A percentile compares a stretch with the other conserved stretches of the same genome.
Conservation (phyloP, 1,140 invertebrate species). For the Nephotettix cincticeps region DNA sequence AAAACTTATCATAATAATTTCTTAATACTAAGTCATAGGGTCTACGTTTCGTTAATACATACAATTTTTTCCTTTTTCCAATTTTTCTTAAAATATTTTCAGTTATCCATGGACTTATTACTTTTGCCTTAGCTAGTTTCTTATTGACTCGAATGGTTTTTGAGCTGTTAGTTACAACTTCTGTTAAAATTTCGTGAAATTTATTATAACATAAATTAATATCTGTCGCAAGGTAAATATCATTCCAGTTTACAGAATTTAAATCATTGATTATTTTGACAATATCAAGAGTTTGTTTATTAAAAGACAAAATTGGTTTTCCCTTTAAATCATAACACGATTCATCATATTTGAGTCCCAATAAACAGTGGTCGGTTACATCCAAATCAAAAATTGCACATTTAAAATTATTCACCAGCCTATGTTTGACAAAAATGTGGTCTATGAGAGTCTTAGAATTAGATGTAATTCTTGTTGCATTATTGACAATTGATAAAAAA, state of each 20-base stretch:
- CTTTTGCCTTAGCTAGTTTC: slow-evolving; percentile 5
- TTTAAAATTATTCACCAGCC: background rate
- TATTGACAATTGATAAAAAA: background rate
- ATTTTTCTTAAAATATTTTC: background rate
- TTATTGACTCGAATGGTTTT: background rate
- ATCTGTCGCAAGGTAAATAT: too few relatives aligned
- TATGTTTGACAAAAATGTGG: background rate
- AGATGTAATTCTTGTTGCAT: background rate
- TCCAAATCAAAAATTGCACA: background rate
- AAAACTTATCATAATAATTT: background rate
- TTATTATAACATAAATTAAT: too few relatives aligned
- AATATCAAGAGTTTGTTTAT: background rate
- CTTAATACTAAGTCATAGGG: slow-evolving; percentile 7
- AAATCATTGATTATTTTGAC: background rate
- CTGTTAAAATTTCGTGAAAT: too few relatives aligned
- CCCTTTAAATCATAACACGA: background rate
- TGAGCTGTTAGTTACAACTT: background rate
- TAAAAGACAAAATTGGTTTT: background rate
- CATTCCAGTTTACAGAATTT: too few relatives aligned
- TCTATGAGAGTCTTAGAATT: background rate
- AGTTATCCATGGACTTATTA: slow-evolving; percentile 18
- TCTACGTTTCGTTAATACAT: background rate
- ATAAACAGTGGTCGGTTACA: background rate
- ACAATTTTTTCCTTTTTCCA: slow-evolving; percentile 9
- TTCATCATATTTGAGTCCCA: background rate